phyloP scores from a whole-genome alignment of 2,797 vertebrate genomes.

The Syncerus caffer region DNA sequence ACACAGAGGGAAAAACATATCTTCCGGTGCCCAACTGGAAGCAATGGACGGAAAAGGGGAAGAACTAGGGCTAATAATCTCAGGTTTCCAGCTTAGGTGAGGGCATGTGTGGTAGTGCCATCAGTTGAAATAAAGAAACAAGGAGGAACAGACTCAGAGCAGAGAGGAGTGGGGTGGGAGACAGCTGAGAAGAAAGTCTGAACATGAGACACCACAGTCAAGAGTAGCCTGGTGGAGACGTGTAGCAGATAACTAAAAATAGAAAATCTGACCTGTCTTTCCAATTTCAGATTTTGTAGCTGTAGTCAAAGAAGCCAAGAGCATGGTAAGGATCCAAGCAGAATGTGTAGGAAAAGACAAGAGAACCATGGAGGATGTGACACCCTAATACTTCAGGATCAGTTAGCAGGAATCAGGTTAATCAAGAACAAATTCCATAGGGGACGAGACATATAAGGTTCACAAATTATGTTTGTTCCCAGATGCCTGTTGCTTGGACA shows the following conservation, averaged over 20 bases:
- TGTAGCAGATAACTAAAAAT: background rate
- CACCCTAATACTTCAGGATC: background rate
- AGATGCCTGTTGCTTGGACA: background rate
- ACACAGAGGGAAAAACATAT: accelerated
- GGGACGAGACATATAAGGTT: background rate
- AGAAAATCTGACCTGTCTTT: background rate
- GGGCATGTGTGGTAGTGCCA: background rate
- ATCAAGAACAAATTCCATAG: background rate
- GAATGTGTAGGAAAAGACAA: background rate
- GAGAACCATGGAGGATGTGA: background rate
- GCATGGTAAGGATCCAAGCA: background rate
- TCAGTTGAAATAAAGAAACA: background rate
- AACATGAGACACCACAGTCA: background rate
- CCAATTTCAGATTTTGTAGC: background rate
- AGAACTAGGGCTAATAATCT: background rate
- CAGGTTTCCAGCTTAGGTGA: background rate
- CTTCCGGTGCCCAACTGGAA: background rate
- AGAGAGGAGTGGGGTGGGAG: background rate
- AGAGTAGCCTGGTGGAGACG: background rate
- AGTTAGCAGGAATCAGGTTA: background rate
- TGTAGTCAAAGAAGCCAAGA: background rate
- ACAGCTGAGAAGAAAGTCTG: background rate
- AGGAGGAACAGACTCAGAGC: background rate
- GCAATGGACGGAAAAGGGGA: background rate
- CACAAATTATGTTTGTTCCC: background rate